Evolutionary conservation across 1,140 invertebrate genomes (phyloP).

Genomic region (Lepeophtheirus salmonis): DNA sequence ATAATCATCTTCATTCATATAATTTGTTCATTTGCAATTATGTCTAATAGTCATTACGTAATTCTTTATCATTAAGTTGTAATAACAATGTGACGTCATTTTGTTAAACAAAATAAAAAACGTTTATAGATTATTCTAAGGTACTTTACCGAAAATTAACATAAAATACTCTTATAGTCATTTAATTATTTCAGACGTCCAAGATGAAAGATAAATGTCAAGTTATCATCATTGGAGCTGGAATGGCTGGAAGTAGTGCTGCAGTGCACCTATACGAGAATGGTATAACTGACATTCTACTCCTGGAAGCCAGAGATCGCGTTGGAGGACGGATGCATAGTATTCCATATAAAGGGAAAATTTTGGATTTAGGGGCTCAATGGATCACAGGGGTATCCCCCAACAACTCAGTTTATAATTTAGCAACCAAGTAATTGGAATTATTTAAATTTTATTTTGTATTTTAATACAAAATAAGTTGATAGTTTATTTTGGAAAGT

Average conservation of each 20-base stretch:
- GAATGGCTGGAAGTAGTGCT: slow-evolving; percentile 31
- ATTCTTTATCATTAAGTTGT: too few relatives aligned
- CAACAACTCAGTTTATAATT: slow-evolving; percentile 21
- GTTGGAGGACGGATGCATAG: slow-evolving; percentile 30
- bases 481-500: background rate
- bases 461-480: background rate
- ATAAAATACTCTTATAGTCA: too few relatives aligned
- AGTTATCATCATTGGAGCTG: slow-evolving; percentile 31
- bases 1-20: too few relatives aligned
- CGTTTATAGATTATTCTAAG: too few relatives aligned
- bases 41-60: too few relatives aligned
- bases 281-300: slow-evolving; percentile 26
- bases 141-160: too few relatives aligned
- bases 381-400: slow-evolving; percentile 20
- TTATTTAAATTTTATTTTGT: background rate
- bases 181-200: too few relatives aligned
- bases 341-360: slow-evolving; percentile 6
- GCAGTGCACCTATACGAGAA: slow-evolving; percentile 26
- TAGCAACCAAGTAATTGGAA: slow-evolving; percentile 3
- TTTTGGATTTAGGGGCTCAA: slow-evolving; percentile 6
- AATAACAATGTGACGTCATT: too few relatives aligned
- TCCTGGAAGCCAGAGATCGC: slow-evolving; percentile 30
- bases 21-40: too few relatives aligned
- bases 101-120: too few relatives aligned
- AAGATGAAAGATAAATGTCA: background rate